These are phyloP conservation scores for Platynereis dumerilii DNA, from an alignment of 2,888 invertebrate genomes.

Conservation along the genomic window DNA sequence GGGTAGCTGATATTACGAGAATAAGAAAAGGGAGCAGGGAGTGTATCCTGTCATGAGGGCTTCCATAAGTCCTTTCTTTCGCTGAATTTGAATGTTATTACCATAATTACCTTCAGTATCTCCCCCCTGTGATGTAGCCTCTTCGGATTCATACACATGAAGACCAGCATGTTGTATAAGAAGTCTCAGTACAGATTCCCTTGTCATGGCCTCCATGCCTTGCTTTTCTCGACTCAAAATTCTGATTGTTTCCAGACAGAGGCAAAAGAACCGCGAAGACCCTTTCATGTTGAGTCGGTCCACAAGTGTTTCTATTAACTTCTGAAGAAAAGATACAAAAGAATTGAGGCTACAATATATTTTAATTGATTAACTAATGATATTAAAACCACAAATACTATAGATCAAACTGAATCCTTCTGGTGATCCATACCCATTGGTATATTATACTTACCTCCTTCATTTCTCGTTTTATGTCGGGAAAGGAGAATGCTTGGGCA, in stretches of 20 bases:
- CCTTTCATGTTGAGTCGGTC: conserved; percentile 19
- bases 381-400: not conserved
- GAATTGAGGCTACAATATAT: not conserved
- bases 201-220: conserved; percentile 50
- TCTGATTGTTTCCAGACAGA: conserved; percentile 53
- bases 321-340: conserved; percentile 27
- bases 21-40: too few species aligned
- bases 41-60: too few species aligned
- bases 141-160: conserved; percentile 25
- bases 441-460: conserved; percentile 56
- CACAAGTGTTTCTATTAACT: conserved; percentile 29
- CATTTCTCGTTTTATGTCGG: conserved; percentile 67
- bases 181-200: conserved; percentile 46
- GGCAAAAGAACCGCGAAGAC: conserved; percentile 27
- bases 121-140: conserved; percentile 45
- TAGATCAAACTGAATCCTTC: too few species aligned
- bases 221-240: conserved; percentile 58
- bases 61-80: too few species aligned
- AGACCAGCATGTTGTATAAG: conserved; percentile 55
- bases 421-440: too few species aligned
- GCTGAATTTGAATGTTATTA: too few species aligned
- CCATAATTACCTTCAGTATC: conserved; percentile 47
- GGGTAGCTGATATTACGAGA: too few species aligned
- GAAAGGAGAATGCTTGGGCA: conserved; percentile 70
- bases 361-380: not conserved